Evolutionary conservation across 2,888 invertebrate genomes (phyloP), one percentile per base, ranked within the genome.

Genomic region (Trypoxylon attenuatum): DNA sequence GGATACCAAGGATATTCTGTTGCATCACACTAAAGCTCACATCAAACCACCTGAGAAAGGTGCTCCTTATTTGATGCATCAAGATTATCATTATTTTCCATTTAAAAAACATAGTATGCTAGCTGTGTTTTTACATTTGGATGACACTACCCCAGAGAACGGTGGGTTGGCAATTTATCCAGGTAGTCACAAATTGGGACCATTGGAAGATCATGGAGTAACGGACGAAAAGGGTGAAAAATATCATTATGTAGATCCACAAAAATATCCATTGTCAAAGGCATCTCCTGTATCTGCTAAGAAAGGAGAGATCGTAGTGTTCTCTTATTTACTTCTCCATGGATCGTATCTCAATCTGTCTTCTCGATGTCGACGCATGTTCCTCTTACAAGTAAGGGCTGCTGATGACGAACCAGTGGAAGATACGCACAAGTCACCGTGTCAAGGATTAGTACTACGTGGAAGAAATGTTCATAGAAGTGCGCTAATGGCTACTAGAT

Each of bases 21-120:
- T 91, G 16, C 91, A 91, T 78, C 91, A 91, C 79, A 91, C 90
- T 1, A 91, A 91, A 79, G 91, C 91, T 0, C 91, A 91, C 61
- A 82, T 88, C 25, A 91, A 91, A 66, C 91, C 91, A 0, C 90
- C 90, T 0, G 89, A 89, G 55, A 89, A 88, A 10, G 91, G 91
- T 0, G 90, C 90, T 0, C 89, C 90, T 0, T 91, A 90, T 71
- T 88, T 90, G 1, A 90, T 91, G 89, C 91, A 91, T 65, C 84
- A 91, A 89, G 91, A 91, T 63, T 91, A 91, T 71, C 90, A 88
- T 47, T 91, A 91, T 71, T 91, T 91, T 75, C 91, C 91, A 0
- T 89, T 88, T 76, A 87, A 90, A 71, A 89, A 90, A 0, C 88
- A 91, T 76, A 88, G 89, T 0, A 89, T 90, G 89, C 86, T 90